phyloP scores from a whole-genome alignment of 2,113 vertebrate genomes.

The Gymnorhina tibicen region DNA sequence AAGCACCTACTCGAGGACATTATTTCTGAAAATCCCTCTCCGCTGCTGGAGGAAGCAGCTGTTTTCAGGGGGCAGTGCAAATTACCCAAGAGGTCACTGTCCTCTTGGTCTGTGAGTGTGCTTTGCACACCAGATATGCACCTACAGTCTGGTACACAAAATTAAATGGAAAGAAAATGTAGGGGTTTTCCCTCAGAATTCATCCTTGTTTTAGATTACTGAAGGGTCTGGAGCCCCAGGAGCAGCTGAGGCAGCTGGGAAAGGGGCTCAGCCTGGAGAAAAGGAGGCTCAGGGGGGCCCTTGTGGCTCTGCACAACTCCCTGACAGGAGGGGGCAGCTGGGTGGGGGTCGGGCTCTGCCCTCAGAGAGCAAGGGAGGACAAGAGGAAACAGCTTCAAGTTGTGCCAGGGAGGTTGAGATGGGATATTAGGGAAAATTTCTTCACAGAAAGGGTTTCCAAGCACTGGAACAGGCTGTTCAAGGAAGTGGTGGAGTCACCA shows the following conservation, averaged over 20 bases:
- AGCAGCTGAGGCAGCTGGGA: neutral
- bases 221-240: neutral
- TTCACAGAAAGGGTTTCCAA: neutral
- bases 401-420: neutral
- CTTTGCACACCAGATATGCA: neutral
- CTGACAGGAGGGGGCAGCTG: neutral
- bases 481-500: neutral
- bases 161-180: neutral
- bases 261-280: neutral
- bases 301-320: neutral
- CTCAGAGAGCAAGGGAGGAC: neutral
- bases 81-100: neutral
- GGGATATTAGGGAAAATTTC: neutral
- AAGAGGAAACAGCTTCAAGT: neutral
- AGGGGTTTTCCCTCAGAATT: neutral
- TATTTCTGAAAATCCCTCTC: neutral
- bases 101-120: neutral
- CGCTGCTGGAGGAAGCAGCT: neutral
- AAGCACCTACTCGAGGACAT: neutral
- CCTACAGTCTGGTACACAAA: neutral
- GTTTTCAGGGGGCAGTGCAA: neutral
- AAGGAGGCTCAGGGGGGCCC: neutral
- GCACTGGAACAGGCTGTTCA: neutral
- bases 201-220: neutral
- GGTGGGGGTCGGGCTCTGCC: accelerated